Base-by-base conservation (phyloP, 1,140 invertebrate genomes). In the Cyrtorhinus lividipennis region DNA sequence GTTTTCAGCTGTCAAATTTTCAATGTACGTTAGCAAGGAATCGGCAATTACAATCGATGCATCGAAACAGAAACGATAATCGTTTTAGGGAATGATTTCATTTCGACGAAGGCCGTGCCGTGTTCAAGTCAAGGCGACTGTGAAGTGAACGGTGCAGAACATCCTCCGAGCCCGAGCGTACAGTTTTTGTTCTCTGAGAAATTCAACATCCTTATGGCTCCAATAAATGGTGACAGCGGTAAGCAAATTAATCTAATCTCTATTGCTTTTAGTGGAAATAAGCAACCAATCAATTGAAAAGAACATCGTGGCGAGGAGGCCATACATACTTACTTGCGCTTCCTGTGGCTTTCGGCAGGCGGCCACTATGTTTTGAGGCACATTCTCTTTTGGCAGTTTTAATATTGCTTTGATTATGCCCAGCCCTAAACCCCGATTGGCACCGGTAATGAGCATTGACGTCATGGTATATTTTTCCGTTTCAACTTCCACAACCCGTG, bases 391-490 rank as follows among this genome's bases (percentile, higher is more conserved):
- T 67, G 2, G 74, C 63, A 53, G 20, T 13, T 24, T 89, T 68
- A 72, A 84, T 24, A 64, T 8, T 12, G 58, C 79, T 74, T 85
- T 87, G 0, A 92, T 82, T 61, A 95, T 76, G 56, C 90, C 90
- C 27, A 94, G 74, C 18, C 92, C 92, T 53, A 95, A 73, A 1
- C 92, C 92, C 44, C 92, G 80, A 72, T 92, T 94, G 59, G 86
- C 86, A 22, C 92, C 92, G 8, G 91, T 95, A 63, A 94, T 83
- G 64, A 95, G 74, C 66, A 92, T 81, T 30, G 86, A 86, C 66
- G 81, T 85, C 85, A 89, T 88, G n/a, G n/a, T n/a, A n/a, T n/a
- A n/a, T 66, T 59, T 46, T 15, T 18, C n/a, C 1, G 15, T 20
- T 38, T n/a, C n/a, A 1, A 2, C 0, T 56, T 25, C 12, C 24